phyloP scores from a whole-genome alignment of 2,888 invertebrate species.

The Dorcus parallelipipedus region DNA sequence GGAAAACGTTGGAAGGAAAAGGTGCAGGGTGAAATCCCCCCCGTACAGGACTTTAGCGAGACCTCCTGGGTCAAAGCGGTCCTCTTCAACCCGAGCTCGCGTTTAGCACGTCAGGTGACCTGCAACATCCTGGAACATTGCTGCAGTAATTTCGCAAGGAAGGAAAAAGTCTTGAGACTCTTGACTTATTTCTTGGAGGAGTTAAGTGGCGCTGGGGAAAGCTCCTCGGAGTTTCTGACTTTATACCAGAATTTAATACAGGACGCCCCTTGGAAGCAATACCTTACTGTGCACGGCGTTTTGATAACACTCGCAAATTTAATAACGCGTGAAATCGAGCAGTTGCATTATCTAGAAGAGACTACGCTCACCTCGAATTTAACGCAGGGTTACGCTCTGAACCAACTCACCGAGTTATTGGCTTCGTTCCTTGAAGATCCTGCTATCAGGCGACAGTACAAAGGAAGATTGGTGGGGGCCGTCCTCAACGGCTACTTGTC shows the following conservation, averaged over 20 bases:
- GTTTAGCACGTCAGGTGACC: conserved; percentile 83
- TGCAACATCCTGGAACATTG: conserved; percentile 85
- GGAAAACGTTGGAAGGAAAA: conserved; percentile 63
- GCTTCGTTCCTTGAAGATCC: conserved; percentile 85
- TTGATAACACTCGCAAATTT: conserved; percentile 80
- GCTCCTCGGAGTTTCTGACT: conserved; percentile 85
- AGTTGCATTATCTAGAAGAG: conserved; percentile 85
- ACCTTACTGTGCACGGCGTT: conserved; percentile 83
- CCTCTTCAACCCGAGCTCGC: conserved; percentile 87
- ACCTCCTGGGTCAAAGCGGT: conserved; percentile 88
- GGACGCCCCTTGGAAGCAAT: conserved; percentile 90
- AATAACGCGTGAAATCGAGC: conserved; percentile 83
- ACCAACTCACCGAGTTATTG: conserved; percentile 64
- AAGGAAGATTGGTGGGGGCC: conserved; percentile 82
- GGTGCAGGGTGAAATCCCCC: conserved; percentile 23
- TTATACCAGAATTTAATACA: conserved; percentile 83
- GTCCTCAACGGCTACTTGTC: conserved; percentile 93
- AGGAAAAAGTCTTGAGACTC: conserved; percentile 75
- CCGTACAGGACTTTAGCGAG: conserved; percentile 61
- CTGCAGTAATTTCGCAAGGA: conserved; percentile 65
- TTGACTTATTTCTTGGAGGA: conserved; percentile 86
- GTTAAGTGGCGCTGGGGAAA: conserved; percentile 84
- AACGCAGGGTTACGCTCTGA: conserved; percentile 88
- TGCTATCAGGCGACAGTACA: conserved; percentile 85
- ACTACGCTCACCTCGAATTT: conserved; percentile 91